These are phyloP conservation scores for Phyllotis vaccarum DNA, from an alignment of 2,797 vertebrate genomes.

Conservation along the genomic window DNA sequence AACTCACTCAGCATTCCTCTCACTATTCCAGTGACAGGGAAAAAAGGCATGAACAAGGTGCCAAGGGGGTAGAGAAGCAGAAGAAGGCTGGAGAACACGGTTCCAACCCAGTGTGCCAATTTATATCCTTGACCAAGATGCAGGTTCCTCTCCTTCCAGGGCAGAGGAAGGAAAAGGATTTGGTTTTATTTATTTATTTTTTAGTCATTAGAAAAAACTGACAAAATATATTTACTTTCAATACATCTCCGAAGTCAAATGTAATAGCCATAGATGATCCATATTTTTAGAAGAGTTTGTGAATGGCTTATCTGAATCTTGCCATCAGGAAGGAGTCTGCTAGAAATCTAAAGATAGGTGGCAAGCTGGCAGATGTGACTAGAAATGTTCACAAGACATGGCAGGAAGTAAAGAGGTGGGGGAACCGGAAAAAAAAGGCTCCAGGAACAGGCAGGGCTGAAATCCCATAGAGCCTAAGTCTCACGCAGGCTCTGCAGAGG, in stretches of 20 bases:
- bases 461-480: neutral
- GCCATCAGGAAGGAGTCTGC: constrained; percentile 41
- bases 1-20: neutral
- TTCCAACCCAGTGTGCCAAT: neutral
- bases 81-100: neutral
- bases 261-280: neutral
- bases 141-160: neutral
- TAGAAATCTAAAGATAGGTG: constrained; percentile 62
- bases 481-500: neutral
- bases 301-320: constrained; percentile 41
- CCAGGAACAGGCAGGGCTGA: neutral
- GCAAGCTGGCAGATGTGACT: constrained; percentile 42
- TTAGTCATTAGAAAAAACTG: neutral
- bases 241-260: constrained; percentile 11
- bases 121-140: neutral
- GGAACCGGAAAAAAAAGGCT: neutral
- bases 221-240: constrained; percentile 36
- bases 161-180: neutral
- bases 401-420: constrained; percentile 2
- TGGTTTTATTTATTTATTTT: neutral
- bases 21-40: neutral
- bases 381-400: neutral
- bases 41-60: neutral
- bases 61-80: neutral
- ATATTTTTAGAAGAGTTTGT: constrained; percentile 51